Evolutionary conservation across 2,113 vertebrate genomes (phyloP).

Genomic region (Ochotona curzoniae): DNA sequence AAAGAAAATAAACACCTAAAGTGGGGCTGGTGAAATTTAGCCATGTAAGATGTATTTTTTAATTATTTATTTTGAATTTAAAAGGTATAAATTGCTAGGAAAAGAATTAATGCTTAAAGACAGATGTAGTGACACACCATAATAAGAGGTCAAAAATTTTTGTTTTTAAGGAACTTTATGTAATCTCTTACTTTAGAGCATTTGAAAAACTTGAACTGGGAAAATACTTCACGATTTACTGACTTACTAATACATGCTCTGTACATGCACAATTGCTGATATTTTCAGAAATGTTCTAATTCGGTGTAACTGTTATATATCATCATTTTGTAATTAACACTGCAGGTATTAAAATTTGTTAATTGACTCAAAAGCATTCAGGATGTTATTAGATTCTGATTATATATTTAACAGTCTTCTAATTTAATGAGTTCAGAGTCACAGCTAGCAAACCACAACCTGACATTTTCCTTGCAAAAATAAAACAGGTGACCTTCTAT

Average conservation of each 20-base stretch:
- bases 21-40: not conserved
- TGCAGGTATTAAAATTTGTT: conserved; percentile 39
- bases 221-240: conserved; percentile 64
- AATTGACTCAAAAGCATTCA: conserved; percentile 51
- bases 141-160: conserved; percentile 25
- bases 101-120: not conserved
- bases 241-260: conserved; percentile 63
- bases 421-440: conserved; percentile 36
- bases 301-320: conserved; percentile 60
- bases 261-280: conserved; percentile 43
- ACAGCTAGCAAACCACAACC: conserved; percentile 37
- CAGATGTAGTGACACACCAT: conserved; percentile 36
- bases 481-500: conserved; percentile 54
- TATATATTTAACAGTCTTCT: conserved; percentile 66
- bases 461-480: conserved; percentile 49
- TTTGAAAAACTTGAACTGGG: conserved; percentile 21
- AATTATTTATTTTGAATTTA: conserved; percentile 19
- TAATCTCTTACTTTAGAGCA: conserved; percentile 26
- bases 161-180: conserved; percentile 34
- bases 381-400: conserved; percentile 37
- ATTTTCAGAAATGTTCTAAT: conserved; percentile 66
- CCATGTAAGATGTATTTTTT: not conserved
- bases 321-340: conserved; percentile 37
- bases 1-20: not conserved
- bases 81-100: not conserved